Percentiles rank a stretch among this genome's conserved stretches.
These are phyloP conservation scores for Hafferia zeledoni DNA, from an alignment of 2,797 vertebrate species.

Conservation along the genomic window DNA sequence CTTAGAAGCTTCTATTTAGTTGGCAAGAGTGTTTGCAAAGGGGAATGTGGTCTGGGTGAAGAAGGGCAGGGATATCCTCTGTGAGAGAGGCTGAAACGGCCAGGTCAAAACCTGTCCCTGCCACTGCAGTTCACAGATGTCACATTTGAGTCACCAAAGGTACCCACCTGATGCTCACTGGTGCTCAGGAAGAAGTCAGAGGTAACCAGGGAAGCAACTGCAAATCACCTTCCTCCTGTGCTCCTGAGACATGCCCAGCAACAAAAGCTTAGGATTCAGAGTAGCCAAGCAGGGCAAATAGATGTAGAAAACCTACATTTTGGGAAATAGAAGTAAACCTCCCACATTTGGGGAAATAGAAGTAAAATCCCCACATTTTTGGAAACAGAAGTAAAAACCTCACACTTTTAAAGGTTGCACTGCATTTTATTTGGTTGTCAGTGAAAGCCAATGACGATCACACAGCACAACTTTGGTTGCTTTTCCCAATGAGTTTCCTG, in stretches of 20 bases:
- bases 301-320: not conserved
- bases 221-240: not conserved
- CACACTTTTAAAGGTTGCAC: fast-evolving
- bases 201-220: not conserved
- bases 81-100: not conserved
- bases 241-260: not conserved
- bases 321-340: not conserved
- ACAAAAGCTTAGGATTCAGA: not conserved
- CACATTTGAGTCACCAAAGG: fast-evolving
- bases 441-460: not conserved
- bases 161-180: not conserved
- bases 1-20: not conserved
- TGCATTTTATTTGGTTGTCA: not conserved
- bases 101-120: not conserved
- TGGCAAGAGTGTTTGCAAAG: not conserved
- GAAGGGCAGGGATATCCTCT: not conserved
- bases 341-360: not conserved
- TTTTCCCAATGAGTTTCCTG: not conserved
- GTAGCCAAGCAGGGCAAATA: not conserved
- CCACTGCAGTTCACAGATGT: not conserved
- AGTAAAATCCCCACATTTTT: not conserved
- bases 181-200: not conserved
- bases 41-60: not conserved
- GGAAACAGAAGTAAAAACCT: not conserved
- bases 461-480: not conserved